Evolutionary conservation across 2,888 invertebrate species (phyloP).

Genomic region (Hirudinaria manillensis): DNA sequence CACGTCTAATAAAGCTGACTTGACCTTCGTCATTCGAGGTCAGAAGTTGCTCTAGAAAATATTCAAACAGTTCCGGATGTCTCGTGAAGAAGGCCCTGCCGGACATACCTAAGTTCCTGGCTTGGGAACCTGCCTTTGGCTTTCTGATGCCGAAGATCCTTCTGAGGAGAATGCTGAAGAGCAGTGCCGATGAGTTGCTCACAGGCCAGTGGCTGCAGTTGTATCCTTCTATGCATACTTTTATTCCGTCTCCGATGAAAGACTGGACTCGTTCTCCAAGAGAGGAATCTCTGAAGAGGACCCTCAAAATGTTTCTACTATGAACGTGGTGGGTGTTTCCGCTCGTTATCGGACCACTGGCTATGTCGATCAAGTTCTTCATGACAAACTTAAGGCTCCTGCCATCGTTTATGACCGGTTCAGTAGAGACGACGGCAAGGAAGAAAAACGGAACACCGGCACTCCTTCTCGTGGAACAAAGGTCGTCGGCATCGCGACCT

Average conservation of each 20-base stretch:
- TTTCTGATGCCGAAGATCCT: constrained; percentile 76
- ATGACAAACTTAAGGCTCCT: constrained; percentile 21
- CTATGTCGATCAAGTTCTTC: constrained; percentile 9
- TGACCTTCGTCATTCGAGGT: background rate
- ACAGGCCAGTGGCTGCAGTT: constrained; percentile 70
- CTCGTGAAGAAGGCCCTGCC: constrained; percentile 23
- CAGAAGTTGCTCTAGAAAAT: constrained; percentile 15
- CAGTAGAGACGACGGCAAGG: constrained; percentile 54
- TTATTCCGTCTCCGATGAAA: constrained; percentile 67
- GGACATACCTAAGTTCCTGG: constrained; percentile 34
- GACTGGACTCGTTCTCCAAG: constrained; percentile 68
- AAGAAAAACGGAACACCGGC: constrained; percentile 90
- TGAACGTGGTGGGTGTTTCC: constrained; percentile 58
- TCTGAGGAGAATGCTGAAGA: constrained; percentile 75
- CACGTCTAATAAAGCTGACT: constrained; percentile 56
- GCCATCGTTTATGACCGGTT: constrained; percentile 14
- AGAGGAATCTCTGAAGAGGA: constrained; percentile 70
- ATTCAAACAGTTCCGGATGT: constrained; percentile 21
- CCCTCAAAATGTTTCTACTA: constrained; percentile 77
- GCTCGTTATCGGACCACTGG: background rate
- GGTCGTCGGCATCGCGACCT: constrained; percentile 43
- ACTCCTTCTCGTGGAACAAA: constrained; percentile 79
- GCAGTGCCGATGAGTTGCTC: constrained; percentile 75
- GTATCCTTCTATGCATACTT: constrained; percentile 70
- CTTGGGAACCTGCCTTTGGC: constrained; percentile 58